Evolutionary conservation across 2,113 vertebrate species (phyloP), one percentile per base, ranked within the genome.

Genomic region (Chaenocephalus aceratus): DNA sequence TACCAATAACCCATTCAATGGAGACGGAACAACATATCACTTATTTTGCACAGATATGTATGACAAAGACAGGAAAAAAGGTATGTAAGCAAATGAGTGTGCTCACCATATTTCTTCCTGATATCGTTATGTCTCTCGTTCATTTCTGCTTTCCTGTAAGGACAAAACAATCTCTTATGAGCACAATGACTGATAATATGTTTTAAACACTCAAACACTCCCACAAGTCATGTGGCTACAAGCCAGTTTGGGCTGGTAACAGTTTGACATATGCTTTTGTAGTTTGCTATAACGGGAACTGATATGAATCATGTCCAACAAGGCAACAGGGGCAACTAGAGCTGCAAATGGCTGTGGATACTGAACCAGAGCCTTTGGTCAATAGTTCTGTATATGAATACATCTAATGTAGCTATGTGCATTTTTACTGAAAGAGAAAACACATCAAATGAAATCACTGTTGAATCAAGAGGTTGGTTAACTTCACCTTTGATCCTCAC

Each of bases 61-160:
- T 57, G 16, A 30, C 44, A 46, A 26, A 67, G 8, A 57, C 2
- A 16, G 26, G 15, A 12, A 54, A 52, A 36, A 45, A 6, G 7
- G 18, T 23, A 10, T n/a, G 30, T 30, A 30, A 30, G 30, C 30
- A 4, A 58, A 8, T 14, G 44, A 59, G 18, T 12, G 23, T 16
- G 6, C 92, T 94, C 92, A 99, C 98, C 98, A 0, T 99, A 99
- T 95, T 99, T 99, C 26, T 94, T 96, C 73, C 98, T 95, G 86
- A 99, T 98, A 86, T 99, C 98, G 2, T 98, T 97, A 1, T 99
- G 98, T 75, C 97, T 95, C 21, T 93, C 89, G 68, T 96, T 97
- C 97, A 98, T 97, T 88, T 99, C 97, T 2, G 94, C 91, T 89
- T 95, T 95, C 95, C 98, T 99, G 85, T 54, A 85, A 71, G 44